Percentiles rank a stretch among this genome's conserved stretches.
These are phyloP conservation scores for Coelogynopora nodosa DNA, from an alignment of 2,888 invertebrate species.

Conservation along the genomic window DNA sequence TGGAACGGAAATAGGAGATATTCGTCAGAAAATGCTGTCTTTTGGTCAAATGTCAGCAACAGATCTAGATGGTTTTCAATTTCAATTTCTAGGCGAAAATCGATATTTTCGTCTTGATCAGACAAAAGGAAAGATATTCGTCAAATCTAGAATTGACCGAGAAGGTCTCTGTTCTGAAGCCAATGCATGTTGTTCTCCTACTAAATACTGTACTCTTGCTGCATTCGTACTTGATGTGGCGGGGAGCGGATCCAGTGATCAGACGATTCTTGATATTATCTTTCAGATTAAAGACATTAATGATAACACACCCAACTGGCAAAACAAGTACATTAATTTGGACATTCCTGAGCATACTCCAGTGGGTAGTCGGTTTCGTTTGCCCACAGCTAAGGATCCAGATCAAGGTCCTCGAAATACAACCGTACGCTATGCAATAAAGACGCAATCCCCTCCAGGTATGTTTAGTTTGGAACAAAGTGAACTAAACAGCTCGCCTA, in stretches of 20 bases:
- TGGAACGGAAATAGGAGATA: not conserved
- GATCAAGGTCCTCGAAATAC: constrained; percentile 32
- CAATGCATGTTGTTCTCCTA: not conserved
- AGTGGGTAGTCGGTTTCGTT: not conserved
- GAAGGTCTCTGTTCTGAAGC: constrained; percentile 33
- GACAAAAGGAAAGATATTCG: not conserved
- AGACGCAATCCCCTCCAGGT: not conserved
- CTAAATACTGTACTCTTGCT: not conserved
- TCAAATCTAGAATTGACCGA: constrained; percentile 20
- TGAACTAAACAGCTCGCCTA: not conserved
- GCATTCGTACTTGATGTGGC: not conserved
- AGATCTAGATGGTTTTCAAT: not conserved
- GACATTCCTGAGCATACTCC: constrained; percentile 39
- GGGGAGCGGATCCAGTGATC: not conserved
- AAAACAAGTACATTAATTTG: not conserved
- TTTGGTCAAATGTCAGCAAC: not conserved
- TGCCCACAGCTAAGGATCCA: constrained; percentile 29
- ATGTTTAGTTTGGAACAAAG: constrained; percentile 9
- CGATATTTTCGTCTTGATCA: constrained; percentile 37
- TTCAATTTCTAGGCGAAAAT: not conserved
- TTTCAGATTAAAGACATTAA: constrained; percentile 9
- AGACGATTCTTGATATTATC: not conserved
- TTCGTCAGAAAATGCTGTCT: not conserved
- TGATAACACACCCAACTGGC: constrained; percentile 35
- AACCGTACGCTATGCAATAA: constrained; percentile 22